Evolutionary conservation across 1,140 invertebrate species (phyloP).

Genomic region (Aphidius gifuensis): DNA sequence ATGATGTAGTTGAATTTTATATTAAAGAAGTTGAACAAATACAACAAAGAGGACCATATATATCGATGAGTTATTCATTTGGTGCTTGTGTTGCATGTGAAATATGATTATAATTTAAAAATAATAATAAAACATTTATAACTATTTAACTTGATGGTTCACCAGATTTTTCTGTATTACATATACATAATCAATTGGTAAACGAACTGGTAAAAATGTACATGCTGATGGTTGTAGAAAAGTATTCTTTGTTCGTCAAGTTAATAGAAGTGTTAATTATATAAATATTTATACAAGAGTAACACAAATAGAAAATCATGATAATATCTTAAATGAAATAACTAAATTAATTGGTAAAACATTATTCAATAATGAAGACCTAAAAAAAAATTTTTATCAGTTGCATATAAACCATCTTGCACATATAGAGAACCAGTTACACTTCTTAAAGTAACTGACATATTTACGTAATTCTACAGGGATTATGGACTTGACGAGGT

Average conservation of each 20-base stretch:
- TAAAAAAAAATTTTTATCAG: slow-evolving; percentile 71
- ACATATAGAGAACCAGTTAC: slow-evolving; percentile 69
- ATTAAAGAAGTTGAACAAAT: slow-evolving; percentile 72
- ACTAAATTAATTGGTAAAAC: slow-evolving; percentile 55
- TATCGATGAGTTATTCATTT: slow-evolving; percentile 90
- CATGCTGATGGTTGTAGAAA: slow-evolving; percentile 37
- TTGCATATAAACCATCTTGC: slow-evolving; percentile 67
- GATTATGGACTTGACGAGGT: too few species aligned
- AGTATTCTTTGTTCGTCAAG: slow-evolving; percentile 77
- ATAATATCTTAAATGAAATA: slow-evolving; percentile 57
- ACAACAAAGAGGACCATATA: slow-evolving; percentile 82
- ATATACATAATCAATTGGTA: slow-evolving; percentile 67
- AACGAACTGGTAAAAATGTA: slow-evolving; percentile 51
- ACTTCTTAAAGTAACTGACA: slow-evolving; percentile 78
- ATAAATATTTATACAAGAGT: slow-evolving; percentile 59
- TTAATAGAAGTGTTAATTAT: slow-evolving; percentile 70
- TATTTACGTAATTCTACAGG: too few species aligned
- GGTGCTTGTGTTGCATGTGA: slow-evolving; percentile 90
- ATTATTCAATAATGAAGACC: slow-evolving; percentile 54
- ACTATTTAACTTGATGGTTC: slow-evolving; percentile 89
- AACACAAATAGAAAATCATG: slow-evolving; percentile 50
- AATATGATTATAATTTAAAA: slow-evolving; percentile 82
- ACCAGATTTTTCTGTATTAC: slow-evolving; percentile 79
- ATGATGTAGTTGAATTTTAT: slow-evolving; percentile 76
- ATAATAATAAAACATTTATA: slow-evolving; percentile 60